Conservation (phyloP, 1,140 invertebrate species). For the Gryon sp. region DNA sequence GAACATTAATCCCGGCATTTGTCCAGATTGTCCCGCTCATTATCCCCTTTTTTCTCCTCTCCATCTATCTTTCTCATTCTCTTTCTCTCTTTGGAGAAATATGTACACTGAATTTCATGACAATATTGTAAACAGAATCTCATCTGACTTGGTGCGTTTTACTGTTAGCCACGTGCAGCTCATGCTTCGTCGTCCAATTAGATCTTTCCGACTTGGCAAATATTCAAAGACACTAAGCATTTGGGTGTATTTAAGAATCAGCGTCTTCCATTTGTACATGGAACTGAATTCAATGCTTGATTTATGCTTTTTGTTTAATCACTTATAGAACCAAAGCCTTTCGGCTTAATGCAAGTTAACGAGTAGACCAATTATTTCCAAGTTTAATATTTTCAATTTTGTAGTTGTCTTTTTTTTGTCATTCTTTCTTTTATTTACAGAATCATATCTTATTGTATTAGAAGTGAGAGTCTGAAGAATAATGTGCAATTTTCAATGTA, state of each 20-base stretch:
- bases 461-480: no score
- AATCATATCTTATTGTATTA: no score
- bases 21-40: slow-evolving; percentile 47
- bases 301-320: slow-evolving; percentile 60
- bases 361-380: slow-evolving; percentile 34
- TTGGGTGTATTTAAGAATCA: slow-evolving; percentile 64
- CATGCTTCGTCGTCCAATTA: slow-evolving; percentile 60
- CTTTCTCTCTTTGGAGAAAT: not conserved
- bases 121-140: slow-evolving; percentile 63
- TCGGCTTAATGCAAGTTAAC: slow-evolving; percentile 28
- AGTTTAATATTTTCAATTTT: slow-evolving; percentile 1
- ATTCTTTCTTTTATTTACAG: not conserved
- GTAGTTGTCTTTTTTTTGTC: not conserved
- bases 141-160: slow-evolving; percentile 56
- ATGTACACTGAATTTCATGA: slow-evolving; percentile 25
- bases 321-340: slow-evolving; percentile 50
- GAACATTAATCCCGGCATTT: slow-evolving; percentile 63
- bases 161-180: slow-evolving; percentile 56
- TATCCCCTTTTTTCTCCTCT: slow-evolving; percentile 22
- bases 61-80: no score
- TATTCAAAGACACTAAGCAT: slow-evolving; percentile 59
- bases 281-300: slow-evolving; percentile 57
- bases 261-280: slow-evolving; percentile 54
- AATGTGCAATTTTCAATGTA: no score
- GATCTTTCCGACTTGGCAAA: slow-evolving; percentile 58